These are phyloP conservation scores for Aphidius gifuensis DNA, from an alignment of 1,140 invertebrate species.

Conservation along the genomic window DNA sequence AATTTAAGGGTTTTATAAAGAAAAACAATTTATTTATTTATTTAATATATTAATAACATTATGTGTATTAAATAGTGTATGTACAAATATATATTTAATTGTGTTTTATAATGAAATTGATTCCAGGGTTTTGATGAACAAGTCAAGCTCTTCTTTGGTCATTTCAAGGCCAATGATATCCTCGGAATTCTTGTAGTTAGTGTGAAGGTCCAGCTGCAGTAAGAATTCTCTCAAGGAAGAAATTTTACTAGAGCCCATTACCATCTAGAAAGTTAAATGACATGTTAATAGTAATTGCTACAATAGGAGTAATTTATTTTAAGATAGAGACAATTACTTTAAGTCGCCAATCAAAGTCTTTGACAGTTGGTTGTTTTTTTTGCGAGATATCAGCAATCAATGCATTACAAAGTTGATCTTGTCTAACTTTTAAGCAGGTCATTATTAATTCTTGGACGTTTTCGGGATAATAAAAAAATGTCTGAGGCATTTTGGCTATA, in stretches of 20 bases:
- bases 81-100: too few relatives aligned
- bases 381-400: conserved; percentile 35
- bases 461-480: conserved; percentile 41
- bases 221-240: conserved; percentile 43
- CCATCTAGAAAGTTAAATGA: conserved; percentile 31
- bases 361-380: conserved; percentile 35
- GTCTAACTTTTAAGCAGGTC: conserved; percentile 39
- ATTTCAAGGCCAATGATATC: conserved; percentile 40
- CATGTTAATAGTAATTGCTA: neutral
- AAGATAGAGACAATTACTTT: conserved; percentile 33
- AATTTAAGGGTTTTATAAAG: too few relatives aligned
- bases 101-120: conserved; percentile 5
- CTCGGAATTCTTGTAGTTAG: conserved; percentile 33
- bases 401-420: conserved; percentile 36
- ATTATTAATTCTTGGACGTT: conserved; percentile 36
- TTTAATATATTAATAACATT: too few relatives aligned
- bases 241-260: conserved; percentile 50
- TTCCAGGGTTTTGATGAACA: conserved; percentile 41
- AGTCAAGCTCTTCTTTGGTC: conserved; percentile 43
- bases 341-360: conserved; percentile 48
- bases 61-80: too few relatives aligned
- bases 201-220: conserved; percentile 41
- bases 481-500: conserved; percentile 43
- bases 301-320: conserved; percentile 14
- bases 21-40: too few relatives aligned